phyloP scores from a whole-genome alignment of 2,797 vertebrate species.

The Gallinago stenura region DNA sequence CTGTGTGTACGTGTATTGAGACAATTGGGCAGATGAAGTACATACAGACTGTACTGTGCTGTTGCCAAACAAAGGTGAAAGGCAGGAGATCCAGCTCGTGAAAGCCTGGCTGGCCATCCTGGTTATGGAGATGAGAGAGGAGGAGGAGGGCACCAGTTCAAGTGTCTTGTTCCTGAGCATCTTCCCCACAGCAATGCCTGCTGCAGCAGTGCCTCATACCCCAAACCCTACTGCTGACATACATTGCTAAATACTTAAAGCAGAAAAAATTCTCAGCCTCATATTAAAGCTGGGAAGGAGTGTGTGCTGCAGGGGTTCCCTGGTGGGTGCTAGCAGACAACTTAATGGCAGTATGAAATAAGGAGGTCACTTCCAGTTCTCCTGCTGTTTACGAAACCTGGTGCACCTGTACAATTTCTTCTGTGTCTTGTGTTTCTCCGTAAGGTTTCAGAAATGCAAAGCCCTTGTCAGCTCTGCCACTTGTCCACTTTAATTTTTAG shows the following conservation, averaged over 20 bases:
- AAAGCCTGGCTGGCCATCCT: not conserved
- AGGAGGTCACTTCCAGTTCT: not conserved
- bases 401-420: rapidly evolving
- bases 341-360: not conserved
- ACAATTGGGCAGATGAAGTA: not conserved
- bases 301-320: not conserved
- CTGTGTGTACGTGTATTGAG: not conserved
- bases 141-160: not conserved
- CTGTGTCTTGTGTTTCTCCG: not conserved
- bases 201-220: not conserved
- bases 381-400: not conserved
- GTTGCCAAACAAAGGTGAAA: not conserved
- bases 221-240: not conserved
- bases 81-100: not conserved
- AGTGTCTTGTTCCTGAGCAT: not conserved
- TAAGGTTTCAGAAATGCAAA: not conserved
- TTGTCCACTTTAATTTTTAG: not conserved
- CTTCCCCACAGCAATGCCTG: not conserved
- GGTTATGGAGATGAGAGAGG: not conserved
- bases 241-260: not conserved
- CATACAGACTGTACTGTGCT: not conserved
- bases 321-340: not conserved
- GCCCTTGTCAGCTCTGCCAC: not conserved
- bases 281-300: not conserved
- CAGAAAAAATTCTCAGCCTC: not conserved